Conservation (phyloP, 1,140 invertebrate species). For the Trissolcus basalis region DNA sequence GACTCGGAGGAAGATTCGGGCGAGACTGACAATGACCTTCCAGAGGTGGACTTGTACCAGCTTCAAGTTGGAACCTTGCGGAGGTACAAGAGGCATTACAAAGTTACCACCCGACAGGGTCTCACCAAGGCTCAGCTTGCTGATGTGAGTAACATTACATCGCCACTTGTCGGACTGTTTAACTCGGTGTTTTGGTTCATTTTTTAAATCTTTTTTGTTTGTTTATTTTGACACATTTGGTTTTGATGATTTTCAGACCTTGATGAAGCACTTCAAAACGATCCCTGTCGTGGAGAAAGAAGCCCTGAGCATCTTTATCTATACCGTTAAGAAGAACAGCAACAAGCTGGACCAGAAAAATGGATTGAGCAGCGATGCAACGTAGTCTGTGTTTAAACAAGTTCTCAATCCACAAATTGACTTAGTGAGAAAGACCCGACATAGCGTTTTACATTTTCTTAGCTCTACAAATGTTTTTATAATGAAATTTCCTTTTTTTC, state of each 20-base stretch:
- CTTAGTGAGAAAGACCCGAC: constrained; percentile 43
- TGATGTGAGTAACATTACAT: constrained; percentile 87
- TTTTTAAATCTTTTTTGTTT: no score
- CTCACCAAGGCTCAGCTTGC: constrained; percentile 96
- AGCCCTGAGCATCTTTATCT: constrained; percentile 96
- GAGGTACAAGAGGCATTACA: constrained; percentile 95
- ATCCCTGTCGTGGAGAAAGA: constrained; percentile 96
- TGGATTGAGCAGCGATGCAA: constrained; percentile 81
- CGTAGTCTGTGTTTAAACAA: constrained; percentile 67
- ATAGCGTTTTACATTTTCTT: constrained; percentile 57
- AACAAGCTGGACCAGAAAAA: constrained; percentile 95
- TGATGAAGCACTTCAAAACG: constrained; percentile 96
- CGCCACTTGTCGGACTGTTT: no score
- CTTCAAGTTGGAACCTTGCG: constrained; percentile 94
- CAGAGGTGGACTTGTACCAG: constrained; percentile 94
- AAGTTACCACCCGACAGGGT: constrained; percentile 91
- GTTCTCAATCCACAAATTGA: constrained; percentile 15
- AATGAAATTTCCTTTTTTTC: constrained; percentile 20
- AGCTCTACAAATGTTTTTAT: constrained; percentile 31
- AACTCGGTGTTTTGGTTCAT: no score
- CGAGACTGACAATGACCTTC: constrained; percentile 89
- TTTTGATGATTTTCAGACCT: constrained; percentile 79
- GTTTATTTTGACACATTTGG: no score
- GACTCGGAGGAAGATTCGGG: constrained; percentile 95
- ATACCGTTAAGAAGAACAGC: constrained; percentile 95